Percentiles rank a stretch among this genome's conserved stretches.
These are phyloP conservation scores for Dione vanillae DNA, from an alignment of 2,888 invertebrate species.

Conservation along the genomic window DNA sequence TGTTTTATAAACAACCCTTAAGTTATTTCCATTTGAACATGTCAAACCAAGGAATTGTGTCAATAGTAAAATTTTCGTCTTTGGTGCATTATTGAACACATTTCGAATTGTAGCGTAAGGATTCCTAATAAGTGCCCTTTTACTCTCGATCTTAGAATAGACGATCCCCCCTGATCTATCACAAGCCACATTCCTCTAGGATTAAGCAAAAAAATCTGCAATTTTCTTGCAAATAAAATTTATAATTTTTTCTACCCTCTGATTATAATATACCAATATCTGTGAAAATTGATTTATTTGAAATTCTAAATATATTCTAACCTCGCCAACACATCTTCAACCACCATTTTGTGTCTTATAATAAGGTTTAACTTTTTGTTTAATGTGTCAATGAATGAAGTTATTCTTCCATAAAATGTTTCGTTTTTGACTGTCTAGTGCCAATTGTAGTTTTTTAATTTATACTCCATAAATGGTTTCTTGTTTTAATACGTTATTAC, in stretches of 20 bases:
- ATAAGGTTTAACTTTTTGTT: constrained; percentile 6
- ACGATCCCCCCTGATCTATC: constrained; percentile 55
- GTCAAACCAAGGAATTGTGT: neutral
- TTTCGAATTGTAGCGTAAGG: constrained; percentile 54
- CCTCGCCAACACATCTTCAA: constrained; percentile 19
- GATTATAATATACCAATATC: neutral
- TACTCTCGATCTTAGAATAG: constrained; percentile 58
- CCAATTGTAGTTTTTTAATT: constrained; percentile 21
- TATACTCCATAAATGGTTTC: constrained; percentile 11
- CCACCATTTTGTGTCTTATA: constrained; percentile 1
- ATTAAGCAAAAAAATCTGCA: constrained; percentile 57
- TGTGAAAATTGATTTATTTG: constrained; percentile 1
- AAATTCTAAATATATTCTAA: constrained; percentile 21
- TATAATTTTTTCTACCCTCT: constrained; percentile 8
- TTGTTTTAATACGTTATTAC: constrained; percentile 13
- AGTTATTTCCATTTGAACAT: no score
- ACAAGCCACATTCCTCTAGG: constrained; percentile 79
- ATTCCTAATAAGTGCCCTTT: constrained; percentile 76
- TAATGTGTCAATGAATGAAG: neutral
- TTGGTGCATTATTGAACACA: constrained; percentile 7
- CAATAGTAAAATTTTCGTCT: constrained; percentile 2
- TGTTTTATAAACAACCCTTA: no score
- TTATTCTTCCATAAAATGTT: constrained; percentile 14
- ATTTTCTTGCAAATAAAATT: constrained; percentile 21
- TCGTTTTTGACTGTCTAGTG: constrained; percentile 16